A percentile compares a stretch with the other conserved stretches of the same genome.
Conservation (phyloP, 2,113 vertebrate genomes). For the Sylvilagus bachmani region DNA sequence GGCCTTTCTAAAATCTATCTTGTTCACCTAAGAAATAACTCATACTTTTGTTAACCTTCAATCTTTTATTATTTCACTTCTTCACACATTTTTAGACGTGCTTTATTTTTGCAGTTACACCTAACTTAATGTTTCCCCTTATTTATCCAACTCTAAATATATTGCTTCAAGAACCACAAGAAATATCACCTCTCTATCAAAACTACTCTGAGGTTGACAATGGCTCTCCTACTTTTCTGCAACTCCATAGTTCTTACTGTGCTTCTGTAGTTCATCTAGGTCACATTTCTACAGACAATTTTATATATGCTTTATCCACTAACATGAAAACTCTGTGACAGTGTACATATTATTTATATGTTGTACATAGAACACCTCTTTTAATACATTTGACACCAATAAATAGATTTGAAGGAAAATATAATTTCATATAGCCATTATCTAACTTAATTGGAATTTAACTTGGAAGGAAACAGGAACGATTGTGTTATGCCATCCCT, state of each 20-base stretch:
- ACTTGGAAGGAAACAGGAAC: not conserved
- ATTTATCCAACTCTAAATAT: conserved; percentile 9
- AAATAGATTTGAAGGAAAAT: conserved; percentile 23
- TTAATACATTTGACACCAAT: not conserved
- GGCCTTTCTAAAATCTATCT: not conserved
- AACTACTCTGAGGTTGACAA: not conserved
- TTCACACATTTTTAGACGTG: not conserved
- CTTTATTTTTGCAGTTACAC: not conserved
- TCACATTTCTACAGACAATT: not conserved
- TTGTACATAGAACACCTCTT: not conserved
- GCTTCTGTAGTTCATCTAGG: not conserved
- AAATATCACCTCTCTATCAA: not conserved
- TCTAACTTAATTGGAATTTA: not conserved
- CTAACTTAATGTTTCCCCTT: not conserved
- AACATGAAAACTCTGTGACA: not conserved
- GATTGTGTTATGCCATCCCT: not conserved
- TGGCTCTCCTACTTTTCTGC: not conserved
- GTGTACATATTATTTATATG: not conserved
- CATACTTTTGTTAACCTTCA: not conserved
- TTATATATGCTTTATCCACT: not conserved
- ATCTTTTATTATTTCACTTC: not conserved
- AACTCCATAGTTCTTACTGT: not conserved
- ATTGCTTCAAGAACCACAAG: not conserved
- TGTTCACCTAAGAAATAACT: not conserved
- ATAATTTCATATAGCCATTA: not conserved